These are phyloP conservation scores for Parascotia fuliginaria DNA, from an alignment of 2,888 invertebrate species.

Conservation along the genomic window DNA sequence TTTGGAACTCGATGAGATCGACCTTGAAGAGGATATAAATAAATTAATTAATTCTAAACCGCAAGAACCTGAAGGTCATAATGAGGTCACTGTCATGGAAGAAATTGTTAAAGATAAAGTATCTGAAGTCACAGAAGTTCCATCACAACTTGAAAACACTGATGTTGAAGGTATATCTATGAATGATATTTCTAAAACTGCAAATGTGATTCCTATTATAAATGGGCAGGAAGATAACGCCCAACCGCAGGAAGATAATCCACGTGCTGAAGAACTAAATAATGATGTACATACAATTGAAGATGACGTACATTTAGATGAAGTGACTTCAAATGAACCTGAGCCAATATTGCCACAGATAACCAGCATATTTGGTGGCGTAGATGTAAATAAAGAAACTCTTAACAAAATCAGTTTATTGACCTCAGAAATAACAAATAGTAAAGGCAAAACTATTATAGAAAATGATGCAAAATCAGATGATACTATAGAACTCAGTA, in stretches of 20 bases:
- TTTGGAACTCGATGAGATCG: conserved; percentile 27
- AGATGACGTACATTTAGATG: background rate
- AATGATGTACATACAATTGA: background rate
- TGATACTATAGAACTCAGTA: background rate
- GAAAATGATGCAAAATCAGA: background rate
- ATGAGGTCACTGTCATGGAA: background rate
- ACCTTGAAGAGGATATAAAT: conserved; percentile 3
- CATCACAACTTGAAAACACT: background rate
- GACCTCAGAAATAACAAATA: background rate
- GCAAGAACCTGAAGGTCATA: background rate
- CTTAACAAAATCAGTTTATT: conserved; percentile 1
- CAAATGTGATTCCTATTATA: too few relatives aligned
- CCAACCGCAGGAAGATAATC: too few relatives aligned
- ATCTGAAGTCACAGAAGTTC: background rate
- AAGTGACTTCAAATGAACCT: background rate
- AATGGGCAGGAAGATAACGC: too few relatives aligned
- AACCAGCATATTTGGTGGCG: conserved; percentile 44
- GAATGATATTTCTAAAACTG: too few relatives aligned
- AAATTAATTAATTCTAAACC: background rate
- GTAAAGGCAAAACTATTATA: background rate
- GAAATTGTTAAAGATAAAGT: background rate
- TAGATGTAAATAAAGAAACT: conserved; percentile 29
- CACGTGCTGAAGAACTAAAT: background rate
- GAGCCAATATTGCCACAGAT: conserved; percentile 41
- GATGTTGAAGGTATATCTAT: background rate